These are phyloP conservation scores for Augochlorella aurata DNA, from an alignment of 2,888 invertebrate species.

Conservation along the genomic window DNA sequence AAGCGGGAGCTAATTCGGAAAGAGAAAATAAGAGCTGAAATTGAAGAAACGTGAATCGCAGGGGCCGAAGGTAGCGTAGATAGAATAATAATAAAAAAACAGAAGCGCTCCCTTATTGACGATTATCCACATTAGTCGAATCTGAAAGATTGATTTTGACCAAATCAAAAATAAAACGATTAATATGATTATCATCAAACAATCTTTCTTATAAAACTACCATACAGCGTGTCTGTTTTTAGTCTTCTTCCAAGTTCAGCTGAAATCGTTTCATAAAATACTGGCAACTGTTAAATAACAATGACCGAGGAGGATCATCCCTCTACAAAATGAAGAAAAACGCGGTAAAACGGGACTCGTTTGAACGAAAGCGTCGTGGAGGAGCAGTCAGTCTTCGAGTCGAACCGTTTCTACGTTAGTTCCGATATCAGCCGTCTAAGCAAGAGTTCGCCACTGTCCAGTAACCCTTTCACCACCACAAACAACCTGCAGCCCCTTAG, in stretches of 20 bases:
- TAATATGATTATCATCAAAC: background rate
- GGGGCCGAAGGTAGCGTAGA: constrained; percentile 24
- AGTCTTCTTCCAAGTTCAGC: background rate
- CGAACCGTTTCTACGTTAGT: constrained; percentile 72
- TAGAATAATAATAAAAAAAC: background rate
- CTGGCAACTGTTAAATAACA: background rate
- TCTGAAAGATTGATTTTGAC: too few relatives aligned
- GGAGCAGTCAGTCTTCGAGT: constrained; percentile 52
- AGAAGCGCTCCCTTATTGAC: background rate
- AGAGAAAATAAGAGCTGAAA: constrained; percentile 65
- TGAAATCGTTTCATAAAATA: background rate
- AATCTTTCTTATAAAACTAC: background rate
- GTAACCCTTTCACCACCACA: constrained; percentile 78
- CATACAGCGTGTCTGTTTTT: background rate
- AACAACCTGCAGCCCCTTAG: constrained; percentile 74
- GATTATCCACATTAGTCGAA: background rate
- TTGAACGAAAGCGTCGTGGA: constrained; percentile 11
- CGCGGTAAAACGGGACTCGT: background rate
- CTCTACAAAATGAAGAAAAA: background rate
- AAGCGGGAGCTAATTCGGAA: constrained; percentile 69
- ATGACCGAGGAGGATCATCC: background rate
- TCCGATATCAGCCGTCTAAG: constrained; percentile 78
- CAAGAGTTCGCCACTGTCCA: constrained; percentile 82
- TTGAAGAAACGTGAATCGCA: constrained; percentile 54
- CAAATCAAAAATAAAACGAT: too few relatives aligned